Evolutionary conservation across 2,113 vertebrate genomes (phyloP).

Genomic region (Phaethornis superciliosus): DNA sequence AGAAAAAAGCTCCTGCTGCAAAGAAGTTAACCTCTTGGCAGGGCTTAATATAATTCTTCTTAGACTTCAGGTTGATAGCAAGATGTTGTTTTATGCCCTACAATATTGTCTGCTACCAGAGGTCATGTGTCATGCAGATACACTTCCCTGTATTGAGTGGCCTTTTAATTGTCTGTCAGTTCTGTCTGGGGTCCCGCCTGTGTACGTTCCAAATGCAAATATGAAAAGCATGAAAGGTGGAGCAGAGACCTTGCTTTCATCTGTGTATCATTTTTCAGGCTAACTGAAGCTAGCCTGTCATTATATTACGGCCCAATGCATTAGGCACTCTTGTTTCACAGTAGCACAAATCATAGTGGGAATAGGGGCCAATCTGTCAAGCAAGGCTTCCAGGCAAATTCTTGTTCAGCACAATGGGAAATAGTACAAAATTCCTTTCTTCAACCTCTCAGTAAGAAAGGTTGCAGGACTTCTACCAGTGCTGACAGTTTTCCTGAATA

Average conservation of each 20-base stretch:
- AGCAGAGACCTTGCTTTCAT: constrained; percentile 84
- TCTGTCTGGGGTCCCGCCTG: constrained; percentile 81
- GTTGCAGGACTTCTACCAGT: constrained; percentile 62
- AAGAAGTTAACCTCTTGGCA: constrained; percentile 67
- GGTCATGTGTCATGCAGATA: constrained; percentile 84
- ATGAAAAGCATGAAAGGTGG: constrained; percentile 87
- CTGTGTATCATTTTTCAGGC: constrained; percentile 84
- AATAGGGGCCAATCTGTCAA: constrained; percentile 82
- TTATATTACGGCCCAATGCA: constrained; percentile 82
- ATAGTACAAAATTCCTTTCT: constrained; percentile 68
- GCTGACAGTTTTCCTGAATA: constrained; percentile 60
- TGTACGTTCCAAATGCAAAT: constrained; percentile 84
- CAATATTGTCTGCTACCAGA: constrained; percentile 77
- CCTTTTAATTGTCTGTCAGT: constrained; percentile 88
- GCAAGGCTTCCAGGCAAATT: constrained; percentile 83
- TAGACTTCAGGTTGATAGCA: constrained; percentile 80
- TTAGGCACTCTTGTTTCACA: constrained; percentile 83
- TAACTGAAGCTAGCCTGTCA: constrained; percentile 77
- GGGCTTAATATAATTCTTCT: constrained; percentile 75
- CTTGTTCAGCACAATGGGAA: constrained; percentile 77
- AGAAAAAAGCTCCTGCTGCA: constrained; percentile 18
- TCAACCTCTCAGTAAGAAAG: constrained; percentile 20
- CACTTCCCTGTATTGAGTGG: constrained; percentile 82
- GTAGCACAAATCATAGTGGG: constrained; percentile 76
- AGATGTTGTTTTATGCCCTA: constrained; percentile 80